A percentile compares a stretch with the other conserved stretches of the same genome.
These are phyloP conservation scores for Asteroscopus sphinx DNA, from an alignment of 2,888 invertebrate species.

Conservation along the genomic window DNA sequence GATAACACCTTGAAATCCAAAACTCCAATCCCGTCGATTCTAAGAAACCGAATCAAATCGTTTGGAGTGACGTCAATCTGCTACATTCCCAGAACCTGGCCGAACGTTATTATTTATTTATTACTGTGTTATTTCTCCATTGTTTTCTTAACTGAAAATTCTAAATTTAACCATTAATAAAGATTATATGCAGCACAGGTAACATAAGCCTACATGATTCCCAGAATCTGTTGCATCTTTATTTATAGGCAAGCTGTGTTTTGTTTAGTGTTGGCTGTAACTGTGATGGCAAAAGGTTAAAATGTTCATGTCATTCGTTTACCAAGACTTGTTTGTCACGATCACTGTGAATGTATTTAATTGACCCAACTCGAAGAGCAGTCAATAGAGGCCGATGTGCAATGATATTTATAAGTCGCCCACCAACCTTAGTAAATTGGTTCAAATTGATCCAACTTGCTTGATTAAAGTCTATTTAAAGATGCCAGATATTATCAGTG, in stretches of 20 bases:
- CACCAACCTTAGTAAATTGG: conserved; percentile 77
- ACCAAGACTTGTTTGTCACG: conserved; percentile 33
- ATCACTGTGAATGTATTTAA: conserved; percentile 65
- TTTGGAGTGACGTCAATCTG: conserved; percentile 78
- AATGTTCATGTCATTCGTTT: conserved; percentile 39
- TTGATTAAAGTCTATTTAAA: conserved; percentile 78
- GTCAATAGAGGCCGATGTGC: conserved; percentile 69
- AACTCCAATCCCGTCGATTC: conserved; percentile 71
- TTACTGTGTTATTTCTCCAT: conserved; percentile 59
- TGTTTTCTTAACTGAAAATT: conserved; percentile 57
- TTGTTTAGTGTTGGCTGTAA: not conserved
- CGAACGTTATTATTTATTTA: conserved; percentile 64
- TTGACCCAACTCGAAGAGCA: conserved; percentile 68
- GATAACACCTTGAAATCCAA: conserved; percentile 67
- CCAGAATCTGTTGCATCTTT: conserved; percentile 6
- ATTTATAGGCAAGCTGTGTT: conserved; percentile 1
- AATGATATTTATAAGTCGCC: conserved; percentile 72
- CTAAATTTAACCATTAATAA: conserved; percentile 22
- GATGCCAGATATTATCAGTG: conserved; percentile 58
- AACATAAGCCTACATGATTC: conserved; percentile 14
- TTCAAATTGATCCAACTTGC: conserved; percentile 79
- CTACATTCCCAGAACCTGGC: conserved; percentile 69
- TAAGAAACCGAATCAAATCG: conserved; percentile 70
- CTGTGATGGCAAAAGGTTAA: conserved; percentile 36
- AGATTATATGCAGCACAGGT: conserved; percentile 16